These are phyloP conservation scores for Parnassius orleans DNA, from an alignment of 2,888 invertebrate species.

Conservation along the genomic window DNA sequence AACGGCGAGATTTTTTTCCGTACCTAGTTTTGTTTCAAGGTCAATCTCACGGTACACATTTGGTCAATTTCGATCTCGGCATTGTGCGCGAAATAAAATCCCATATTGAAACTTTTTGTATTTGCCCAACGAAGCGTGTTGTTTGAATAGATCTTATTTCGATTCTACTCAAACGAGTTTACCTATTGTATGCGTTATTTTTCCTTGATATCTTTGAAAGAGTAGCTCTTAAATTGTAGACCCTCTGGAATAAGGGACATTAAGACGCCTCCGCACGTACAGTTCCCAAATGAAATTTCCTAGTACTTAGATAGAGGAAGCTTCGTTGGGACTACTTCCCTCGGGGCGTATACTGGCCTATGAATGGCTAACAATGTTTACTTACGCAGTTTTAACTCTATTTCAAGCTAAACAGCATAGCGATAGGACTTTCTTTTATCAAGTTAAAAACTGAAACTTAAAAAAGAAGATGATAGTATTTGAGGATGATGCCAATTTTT, in stretches of 20 bases:
- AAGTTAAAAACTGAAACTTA: no score
- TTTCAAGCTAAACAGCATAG: constrained; percentile 33
- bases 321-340: constrained; percentile 28
- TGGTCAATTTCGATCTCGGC: constrained; percentile 37
- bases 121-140: constrained; percentile 52
- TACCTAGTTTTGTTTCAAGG: constrained; percentile 32
- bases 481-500: no score
- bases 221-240: constrained; percentile 39
- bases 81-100: constrained; percentile 55
- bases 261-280: constrained; percentile 69
- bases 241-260: constrained; percentile 56
- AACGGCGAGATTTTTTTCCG: constrained; percentile 41
- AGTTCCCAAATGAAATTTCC: constrained; percentile 71
- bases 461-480: no score
- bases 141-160: constrained; percentile 61
- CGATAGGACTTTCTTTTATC: no score
- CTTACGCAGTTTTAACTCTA: constrained; percentile 48
- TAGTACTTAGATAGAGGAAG: constrained; percentile 53
- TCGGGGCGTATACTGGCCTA: constrained; percentile 42
- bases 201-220: constrained; percentile 60
- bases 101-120: constrained; percentile 57
- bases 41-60: constrained; percentile 26
- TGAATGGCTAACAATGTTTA: constrained; percentile 49
- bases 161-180: constrained; percentile 60
- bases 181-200: constrained; percentile 14